A percentile compares a stretch with the other conserved stretches of the same genome.
Evolutionary conservation across 2,113 vertebrate genomes (phyloP).

Genomic region (Phodopus roborovskii): DNA sequence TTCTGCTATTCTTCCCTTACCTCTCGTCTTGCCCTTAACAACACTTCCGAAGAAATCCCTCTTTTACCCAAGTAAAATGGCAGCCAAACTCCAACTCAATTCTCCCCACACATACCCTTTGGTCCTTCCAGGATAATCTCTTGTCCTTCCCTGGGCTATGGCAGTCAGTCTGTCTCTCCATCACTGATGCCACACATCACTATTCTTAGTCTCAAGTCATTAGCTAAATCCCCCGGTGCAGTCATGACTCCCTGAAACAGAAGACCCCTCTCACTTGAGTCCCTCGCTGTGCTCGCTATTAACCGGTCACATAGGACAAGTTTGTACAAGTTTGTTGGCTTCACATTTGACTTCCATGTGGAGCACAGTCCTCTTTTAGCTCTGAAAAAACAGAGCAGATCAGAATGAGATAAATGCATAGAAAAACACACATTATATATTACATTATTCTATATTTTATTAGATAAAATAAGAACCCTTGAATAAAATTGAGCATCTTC

Average conservation of each 20-base stretch:
- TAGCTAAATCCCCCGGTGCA: background rate
- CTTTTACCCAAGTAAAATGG: background rate
- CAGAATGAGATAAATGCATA: background rate
- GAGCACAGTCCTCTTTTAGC: background rate
- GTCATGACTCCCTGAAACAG: background rate
- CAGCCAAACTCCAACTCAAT: background rate
- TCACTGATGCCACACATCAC: background rate
- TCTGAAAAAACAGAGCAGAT: slow-evolving; percentile 2
- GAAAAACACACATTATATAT: background rate
- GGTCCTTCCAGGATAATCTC: background rate
- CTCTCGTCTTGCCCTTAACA: background rate
- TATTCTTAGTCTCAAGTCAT: background rate
- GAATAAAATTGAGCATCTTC: slow-evolving; percentile 27
- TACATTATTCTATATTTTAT: background rate
- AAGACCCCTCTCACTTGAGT: background rate
- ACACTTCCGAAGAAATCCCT: background rate
- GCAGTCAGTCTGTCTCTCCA: background rate
- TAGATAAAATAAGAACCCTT: background rate
- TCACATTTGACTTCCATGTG: slow-evolving; percentile 20
- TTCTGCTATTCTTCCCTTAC: fast-evolving
- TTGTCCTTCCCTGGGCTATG: background rate
- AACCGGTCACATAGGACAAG: background rate
- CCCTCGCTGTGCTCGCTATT: background rate
- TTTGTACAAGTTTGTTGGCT: background rate
- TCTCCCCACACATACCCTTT: background rate